Base-by-base conservation (phyloP, 2,888 invertebrate species). In the Timema cristinae region DNA sequence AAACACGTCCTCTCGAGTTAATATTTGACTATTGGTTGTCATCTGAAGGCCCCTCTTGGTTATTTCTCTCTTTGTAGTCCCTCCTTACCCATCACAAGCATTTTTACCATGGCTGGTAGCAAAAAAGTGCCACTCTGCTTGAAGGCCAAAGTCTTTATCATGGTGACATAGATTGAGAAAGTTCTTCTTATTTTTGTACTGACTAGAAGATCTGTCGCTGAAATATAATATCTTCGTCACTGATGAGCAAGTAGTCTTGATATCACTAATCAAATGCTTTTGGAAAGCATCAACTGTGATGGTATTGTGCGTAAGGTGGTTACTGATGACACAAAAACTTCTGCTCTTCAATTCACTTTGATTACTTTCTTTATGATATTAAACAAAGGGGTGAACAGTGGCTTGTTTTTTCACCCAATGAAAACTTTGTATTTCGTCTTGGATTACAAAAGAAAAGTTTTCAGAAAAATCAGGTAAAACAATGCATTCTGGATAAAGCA, bases 1-100 rank as follows among this genome's bases (percentile, higher is more conserved):
- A 56, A 56, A 56, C 8, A 6, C 6, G 7, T 56, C 56, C 56
- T 56, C 5, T 56, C 6, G 56, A 56, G 15, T 15, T 16, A 52
- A 52, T 13, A 59, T 59, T n/a, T n/a, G n/a, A 59, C 1, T 59
- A n/a, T 59, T n/a, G n/a, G 15, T 59, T n/a, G 59, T 59, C n/a
- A n/a, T 16, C 59, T 59, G 59, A 16, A 59, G 59, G 59, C 59
- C n/a, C 8, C 59, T 59, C 59, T n/a, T 59, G 59, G 59, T 59
- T n/a, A 59, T n/a, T 59, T 59, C 6, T 32, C 59, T 5, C 1
- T 59, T 59, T 11, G 59, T 59, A 16, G 59, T 59, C 32, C 59
- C 59, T 16, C 59, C 59, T 59, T 13, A 8, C 59, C 56, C 13
- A 16, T 56, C 59, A 59, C 59, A 59, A 59, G 59, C 0, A n/a